Percentiles rank a stretch among this genome's conserved stretches.
These are phyloP conservation scores for Zeugodacus cucurbitae DNA, from an alignment of 1,140 invertebrate species.

Conservation along the genomic window DNA sequence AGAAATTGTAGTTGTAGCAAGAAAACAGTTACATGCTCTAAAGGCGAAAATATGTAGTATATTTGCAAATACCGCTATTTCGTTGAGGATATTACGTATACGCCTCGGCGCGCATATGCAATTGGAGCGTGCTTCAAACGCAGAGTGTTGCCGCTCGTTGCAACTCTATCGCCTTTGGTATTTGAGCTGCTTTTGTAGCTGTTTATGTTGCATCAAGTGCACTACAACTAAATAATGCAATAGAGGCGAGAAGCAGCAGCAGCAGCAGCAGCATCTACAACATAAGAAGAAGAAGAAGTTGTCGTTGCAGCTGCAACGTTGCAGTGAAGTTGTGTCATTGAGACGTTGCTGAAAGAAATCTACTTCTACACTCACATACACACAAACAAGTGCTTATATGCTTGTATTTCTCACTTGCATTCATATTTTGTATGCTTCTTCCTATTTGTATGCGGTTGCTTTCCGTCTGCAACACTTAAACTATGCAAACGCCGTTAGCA, in stretches of 20 bases:
- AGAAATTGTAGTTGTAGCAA: not conserved
- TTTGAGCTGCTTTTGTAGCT: not conserved
- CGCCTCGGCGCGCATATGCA: not conserved
- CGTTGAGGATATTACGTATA: not conserved
- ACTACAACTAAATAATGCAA: conserved; percentile 38
- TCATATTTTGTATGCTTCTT: not conserved
- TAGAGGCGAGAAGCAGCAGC: not conserved
- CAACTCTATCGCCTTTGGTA: conserved; percentile 34
- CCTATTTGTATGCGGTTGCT: not conserved
- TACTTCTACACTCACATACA: not conserved
- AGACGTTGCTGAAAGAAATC: conserved; percentile 22
- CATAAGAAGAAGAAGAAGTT: not conserved
- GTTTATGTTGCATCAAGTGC: conserved; percentile 6
- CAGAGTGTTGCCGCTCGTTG: not conserved
- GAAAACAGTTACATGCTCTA: not conserved
- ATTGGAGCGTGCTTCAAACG: not conserved
- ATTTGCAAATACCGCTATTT: not conserved
- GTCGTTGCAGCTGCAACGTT: not conserved
- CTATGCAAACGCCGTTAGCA: not conserved
- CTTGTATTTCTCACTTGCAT: not conserved
- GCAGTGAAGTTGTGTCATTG: not conserved
- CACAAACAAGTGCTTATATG: not conserved
- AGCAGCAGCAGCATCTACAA: not conserved
- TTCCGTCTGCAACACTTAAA: conserved; percentile 23
- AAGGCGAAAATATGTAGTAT: not conserved